Conservation (phyloP, 2,797 vertebrate genomes). For the Astyanax mexicanus region DNA sequence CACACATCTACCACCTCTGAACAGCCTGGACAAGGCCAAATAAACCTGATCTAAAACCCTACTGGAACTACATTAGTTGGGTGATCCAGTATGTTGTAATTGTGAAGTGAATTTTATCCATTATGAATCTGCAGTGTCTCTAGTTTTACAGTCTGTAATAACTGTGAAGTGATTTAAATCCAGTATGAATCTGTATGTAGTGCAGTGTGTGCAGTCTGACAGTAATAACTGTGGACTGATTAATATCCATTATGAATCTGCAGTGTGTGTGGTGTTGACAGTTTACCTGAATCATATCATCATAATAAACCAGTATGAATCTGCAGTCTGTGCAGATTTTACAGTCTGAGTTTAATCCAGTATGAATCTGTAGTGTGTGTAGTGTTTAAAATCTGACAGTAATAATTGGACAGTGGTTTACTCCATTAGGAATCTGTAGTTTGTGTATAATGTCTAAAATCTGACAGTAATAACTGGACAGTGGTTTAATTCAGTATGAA, state of each 20-base stretch:
- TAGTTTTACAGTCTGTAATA: neutral
- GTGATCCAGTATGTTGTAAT: too few species aligned
- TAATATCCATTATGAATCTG: neutral
- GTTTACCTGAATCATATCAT: too few species aligned
- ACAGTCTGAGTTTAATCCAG: neutral
- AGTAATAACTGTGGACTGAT: neutral
- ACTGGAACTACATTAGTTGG: neutral
- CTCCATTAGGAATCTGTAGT: neutral
- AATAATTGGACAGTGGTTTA: neutral
- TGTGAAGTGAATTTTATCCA: neutral
- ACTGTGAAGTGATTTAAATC: neutral
- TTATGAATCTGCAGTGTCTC: neutral
- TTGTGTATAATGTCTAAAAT: neutral
- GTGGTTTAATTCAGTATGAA: neutral
- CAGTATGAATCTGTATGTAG: neutral
- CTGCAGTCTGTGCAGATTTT: neutral
- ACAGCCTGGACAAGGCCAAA: constrained; percentile 71
- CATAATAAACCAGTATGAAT: neutral
- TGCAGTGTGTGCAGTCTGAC: neutral
- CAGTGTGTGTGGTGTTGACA: too few species aligned
- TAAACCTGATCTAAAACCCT: neutral
- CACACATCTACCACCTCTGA: constrained; percentile 59
- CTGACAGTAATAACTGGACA: too few species aligned
- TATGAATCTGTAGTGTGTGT: neutral
- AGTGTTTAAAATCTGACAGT: neutral